Percentiles rank a stretch among this genome's conserved stretches.
phyloP scores from a whole-genome alignment of 2,797 vertebrate species.

The Pelodytes ibericus region DNA sequence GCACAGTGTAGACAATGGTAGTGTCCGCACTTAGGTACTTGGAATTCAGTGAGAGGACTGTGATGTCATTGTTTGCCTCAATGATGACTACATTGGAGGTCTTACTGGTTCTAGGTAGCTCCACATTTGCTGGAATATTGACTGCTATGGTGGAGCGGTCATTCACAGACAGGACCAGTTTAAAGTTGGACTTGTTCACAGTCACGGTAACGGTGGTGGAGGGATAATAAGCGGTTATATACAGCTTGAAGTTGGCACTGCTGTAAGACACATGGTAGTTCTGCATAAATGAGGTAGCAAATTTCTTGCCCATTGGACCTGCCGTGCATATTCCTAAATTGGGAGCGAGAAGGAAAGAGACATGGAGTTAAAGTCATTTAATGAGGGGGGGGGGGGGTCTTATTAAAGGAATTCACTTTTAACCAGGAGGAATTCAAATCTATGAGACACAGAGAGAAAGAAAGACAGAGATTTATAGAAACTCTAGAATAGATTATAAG shows the following conservation, averaged over 20 bases:
- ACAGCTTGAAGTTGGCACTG: constrained; percentile 28
- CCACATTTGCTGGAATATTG: constrained; percentile 53
- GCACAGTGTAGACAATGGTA: constrained; percentile 65
- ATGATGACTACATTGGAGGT: constrained; percentile 64
- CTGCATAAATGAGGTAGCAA: constrained; percentile 16
- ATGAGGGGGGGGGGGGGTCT: too few relatives aligned
- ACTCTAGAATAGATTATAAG: too few relatives aligned
- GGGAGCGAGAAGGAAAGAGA: too few relatives aligned
- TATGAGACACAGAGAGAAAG: too few relatives aligned
- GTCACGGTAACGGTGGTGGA: constrained; percentile 64
- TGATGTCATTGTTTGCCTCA: constrained; percentile 65
- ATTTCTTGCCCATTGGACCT: background rate
- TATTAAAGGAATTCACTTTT: too few relatives aligned
- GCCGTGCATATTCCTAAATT: constrained; percentile 5
- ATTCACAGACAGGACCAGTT: constrained; percentile 54
- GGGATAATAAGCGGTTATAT: constrained; percentile 57
- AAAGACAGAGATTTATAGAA: too few relatives aligned
- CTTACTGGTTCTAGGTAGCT: constrained; percentile 49
- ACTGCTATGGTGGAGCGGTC: constrained; percentile 52
- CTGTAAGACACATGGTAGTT: background rate
- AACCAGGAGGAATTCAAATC: too few relatives aligned
- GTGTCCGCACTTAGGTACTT: constrained; percentile 65
- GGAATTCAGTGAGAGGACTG: constrained; percentile 62
- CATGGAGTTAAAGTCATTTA: too few relatives aligned
- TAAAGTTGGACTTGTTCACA: constrained; percentile 23